A percentile compares a stretch with the other conserved stretches of the same genome.
phyloP scores from a whole-genome alignment of 2,797 vertebrate species.

The Euphonia xanthogaster region DNA sequence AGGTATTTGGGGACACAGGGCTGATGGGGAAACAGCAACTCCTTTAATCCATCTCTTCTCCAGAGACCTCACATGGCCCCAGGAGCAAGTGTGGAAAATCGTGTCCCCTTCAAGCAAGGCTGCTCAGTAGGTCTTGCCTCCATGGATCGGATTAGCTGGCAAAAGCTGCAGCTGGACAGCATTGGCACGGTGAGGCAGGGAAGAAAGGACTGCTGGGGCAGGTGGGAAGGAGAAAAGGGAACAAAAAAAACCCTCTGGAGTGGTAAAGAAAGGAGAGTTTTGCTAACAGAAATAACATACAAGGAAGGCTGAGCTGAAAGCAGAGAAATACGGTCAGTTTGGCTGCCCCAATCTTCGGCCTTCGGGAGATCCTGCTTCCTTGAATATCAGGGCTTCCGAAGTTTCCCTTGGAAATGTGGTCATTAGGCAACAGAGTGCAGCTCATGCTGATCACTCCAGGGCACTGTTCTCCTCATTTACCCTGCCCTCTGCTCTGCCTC shows the following conservation, averaged over 20 bases:
- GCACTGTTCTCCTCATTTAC: neutral
- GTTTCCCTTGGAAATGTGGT: neutral
- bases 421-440: neutral
- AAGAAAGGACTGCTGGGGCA: neutral
- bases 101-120: neutral
- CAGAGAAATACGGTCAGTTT: neutral
- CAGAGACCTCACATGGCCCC: neutral
- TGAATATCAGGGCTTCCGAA: neutral
- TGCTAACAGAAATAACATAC: accelerated
- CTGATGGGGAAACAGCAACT: neutral
- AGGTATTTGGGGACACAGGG: neutral
- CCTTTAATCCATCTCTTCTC: neutral
- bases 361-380: neutral
- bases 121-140: neutral
- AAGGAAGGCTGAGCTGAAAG: neutral
- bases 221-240: neutral
- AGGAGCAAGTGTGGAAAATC: neutral
- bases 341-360: neutral
- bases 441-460: neutral
- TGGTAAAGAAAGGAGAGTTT: neutral
- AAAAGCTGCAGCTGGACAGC: neutral
- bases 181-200: neutral
- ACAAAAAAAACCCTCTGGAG: neutral
- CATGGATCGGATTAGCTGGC: accelerated
- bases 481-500: neutral